A percentile compares a stretch with the other conserved stretches of the same genome.
Evolutionary conservation across 1,140 invertebrate genomes (phyloP).

Genomic region (Tetranychus urticae): DNA sequence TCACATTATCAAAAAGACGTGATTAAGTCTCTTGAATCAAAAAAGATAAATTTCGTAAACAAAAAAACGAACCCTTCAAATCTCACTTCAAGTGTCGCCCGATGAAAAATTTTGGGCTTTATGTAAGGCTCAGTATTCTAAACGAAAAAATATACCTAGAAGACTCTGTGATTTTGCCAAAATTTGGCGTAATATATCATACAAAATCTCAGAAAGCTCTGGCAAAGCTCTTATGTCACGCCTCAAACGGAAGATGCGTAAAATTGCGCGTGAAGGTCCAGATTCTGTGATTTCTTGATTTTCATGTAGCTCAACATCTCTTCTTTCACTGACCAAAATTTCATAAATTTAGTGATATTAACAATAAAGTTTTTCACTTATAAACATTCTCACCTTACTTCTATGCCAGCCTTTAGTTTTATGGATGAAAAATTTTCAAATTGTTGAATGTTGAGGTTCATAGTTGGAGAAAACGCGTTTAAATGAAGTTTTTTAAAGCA

Average conservation of each 20-base stretch:
- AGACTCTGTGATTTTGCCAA: background rate
- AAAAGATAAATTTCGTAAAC: background rate
- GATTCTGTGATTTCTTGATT: too few species aligned
- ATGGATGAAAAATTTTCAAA: too few species aligned
- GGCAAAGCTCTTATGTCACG: background rate
- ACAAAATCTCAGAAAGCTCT: background rate
- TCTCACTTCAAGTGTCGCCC: background rate
- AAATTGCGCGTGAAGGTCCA: background rate
- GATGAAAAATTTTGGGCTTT: background rate
- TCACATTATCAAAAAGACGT: background rate
- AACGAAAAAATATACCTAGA: background rate
- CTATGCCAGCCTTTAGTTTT: too few species aligned
- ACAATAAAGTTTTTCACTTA: too few species aligned
- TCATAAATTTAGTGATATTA: too few species aligned
- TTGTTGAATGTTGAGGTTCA: too few species aligned
- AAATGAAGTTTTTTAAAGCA: too few species aligned
- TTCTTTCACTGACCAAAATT: too few species aligned
- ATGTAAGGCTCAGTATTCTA: background rate
- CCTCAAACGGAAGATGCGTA: background rate
- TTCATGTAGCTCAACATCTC: too few species aligned
- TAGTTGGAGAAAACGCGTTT: too few species aligned
- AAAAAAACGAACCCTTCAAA: background rate
- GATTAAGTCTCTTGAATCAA: background rate
- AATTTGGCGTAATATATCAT: background rate
- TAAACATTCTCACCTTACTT: too few species aligned